Conservation (phyloP, 2,113 vertebrate genomes). For the Podocnemis expansa region DNA sequence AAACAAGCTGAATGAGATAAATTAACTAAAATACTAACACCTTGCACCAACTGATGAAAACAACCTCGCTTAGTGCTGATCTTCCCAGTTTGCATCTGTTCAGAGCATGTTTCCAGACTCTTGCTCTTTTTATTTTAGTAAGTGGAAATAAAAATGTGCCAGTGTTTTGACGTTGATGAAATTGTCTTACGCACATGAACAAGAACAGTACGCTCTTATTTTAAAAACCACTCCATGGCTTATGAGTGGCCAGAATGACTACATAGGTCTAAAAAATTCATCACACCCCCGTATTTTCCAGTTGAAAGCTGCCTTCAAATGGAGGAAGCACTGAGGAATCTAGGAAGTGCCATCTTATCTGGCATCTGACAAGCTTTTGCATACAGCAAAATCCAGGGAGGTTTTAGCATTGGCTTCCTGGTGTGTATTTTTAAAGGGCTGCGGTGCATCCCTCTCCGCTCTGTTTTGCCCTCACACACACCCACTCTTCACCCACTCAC, state of each 20-base stretch:
- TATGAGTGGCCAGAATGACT: neutral
- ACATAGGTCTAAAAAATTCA: neutral
- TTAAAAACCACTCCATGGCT: accelerated
- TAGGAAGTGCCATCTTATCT: accelerated
- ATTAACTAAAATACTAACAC: accelerated
- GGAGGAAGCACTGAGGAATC: accelerated
- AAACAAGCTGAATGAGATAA: neutral
- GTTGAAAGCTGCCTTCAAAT: accelerated
- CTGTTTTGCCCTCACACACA: accelerated
- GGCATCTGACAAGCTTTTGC: accelerated
- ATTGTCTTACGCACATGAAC: neutral
- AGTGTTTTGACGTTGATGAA: neutral
- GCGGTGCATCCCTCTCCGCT: accelerated
- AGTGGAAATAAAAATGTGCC: neutral
- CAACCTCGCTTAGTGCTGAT: accelerated
- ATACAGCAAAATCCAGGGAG: accelerated
- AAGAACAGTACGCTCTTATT: accelerated
- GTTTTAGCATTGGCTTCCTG: neutral
- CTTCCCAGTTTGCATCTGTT: neutral
- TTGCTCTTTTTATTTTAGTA: neutral
- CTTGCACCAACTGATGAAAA: accelerated
- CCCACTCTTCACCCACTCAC: too few relatives aligned
- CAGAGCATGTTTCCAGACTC: neutral
- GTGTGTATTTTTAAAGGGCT: accelerated
- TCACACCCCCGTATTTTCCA: neutral